These are phyloP conservation scores for Sarcophaga bullata DNA, from an alignment of 1,140 invertebrate genomes.

Conservation along the genomic window DNA sequence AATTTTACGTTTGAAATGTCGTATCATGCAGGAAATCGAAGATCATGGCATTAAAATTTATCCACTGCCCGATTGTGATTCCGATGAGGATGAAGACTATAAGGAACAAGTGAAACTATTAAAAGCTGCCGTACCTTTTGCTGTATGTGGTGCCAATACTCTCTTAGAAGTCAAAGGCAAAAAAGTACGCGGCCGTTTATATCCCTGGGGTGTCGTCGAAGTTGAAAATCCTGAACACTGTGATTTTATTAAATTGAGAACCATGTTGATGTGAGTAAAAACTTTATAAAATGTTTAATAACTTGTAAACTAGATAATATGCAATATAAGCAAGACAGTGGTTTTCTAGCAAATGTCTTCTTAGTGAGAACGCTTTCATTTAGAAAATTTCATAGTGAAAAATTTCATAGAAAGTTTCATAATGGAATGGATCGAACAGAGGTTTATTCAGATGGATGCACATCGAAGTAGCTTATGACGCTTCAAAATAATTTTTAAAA, in stretches of 20 bases:
- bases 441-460: too few species aligned
- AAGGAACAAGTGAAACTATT: conserved; percentile 93
- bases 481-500: too few species aligned
- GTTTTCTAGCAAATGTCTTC: too few species aligned
- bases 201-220: conserved; percentile 99
- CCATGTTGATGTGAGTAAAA: conserved; percentile 90
- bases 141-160: conserved; percentile 97
- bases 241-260: conserved; percentile 97
- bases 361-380: too few species aligned
- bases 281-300: too few species aligned
- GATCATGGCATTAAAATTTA: conserved; percentile 91
- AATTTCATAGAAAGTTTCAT: too few species aligned
- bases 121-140: conserved; percentile 95
- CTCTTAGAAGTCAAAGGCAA: conserved; percentile 89
- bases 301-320: neutral
- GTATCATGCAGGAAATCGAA: conserved; percentile 86
- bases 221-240: conserved; percentile 99
- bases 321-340: too few species aligned
- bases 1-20: conserved; percentile 87
- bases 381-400: too few species aligned
- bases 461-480: too few species aligned
- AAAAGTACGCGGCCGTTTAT: conserved; percentile 90
- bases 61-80: conserved; percentile 95
- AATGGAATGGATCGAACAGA: too few species aligned
- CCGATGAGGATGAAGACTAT: conserved; percentile 94